Percentiles rank a stretch among this genome's conserved stretches.
Evolutionary conservation across 1,140 invertebrate genomes (phyloP).

Genomic region (Drosophila nikananu): DNA sequence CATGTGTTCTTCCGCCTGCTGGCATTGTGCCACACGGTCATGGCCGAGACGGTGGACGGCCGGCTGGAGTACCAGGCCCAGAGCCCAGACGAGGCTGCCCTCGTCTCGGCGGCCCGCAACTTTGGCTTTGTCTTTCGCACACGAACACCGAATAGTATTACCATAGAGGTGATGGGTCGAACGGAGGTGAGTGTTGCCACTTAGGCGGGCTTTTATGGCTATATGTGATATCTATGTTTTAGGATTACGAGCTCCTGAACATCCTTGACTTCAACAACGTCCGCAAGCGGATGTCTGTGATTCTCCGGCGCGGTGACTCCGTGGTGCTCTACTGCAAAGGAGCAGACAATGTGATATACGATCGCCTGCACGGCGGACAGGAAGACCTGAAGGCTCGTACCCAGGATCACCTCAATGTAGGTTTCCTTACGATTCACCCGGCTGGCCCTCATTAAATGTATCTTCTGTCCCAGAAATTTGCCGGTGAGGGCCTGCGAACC

Average conservation of each 20-base stretch:
- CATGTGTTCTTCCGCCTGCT: conserved; percentile 95
- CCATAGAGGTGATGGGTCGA: conserved; percentile 94
- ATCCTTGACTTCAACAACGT: conserved; percentile 99
- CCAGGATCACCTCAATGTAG: conserved; percentile 97
- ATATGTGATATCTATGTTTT: conserved; percentile 1
- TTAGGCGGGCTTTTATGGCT: background rate
- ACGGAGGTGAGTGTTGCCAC: conserved; percentile 88
- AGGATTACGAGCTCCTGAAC: conserved; percentile 95
- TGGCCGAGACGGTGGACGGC: conserved; percentile 96
- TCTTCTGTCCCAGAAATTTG: conserved; percentile 93
- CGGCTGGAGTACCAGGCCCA: conserved; percentile 91
- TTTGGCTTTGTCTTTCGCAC: conserved; percentile 99
- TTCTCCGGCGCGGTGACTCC: conserved; percentile 94
- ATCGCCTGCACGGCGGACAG: conserved; percentile 92
- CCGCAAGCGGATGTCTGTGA: conserved; percentile 99
- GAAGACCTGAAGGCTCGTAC: conserved; percentile 92
- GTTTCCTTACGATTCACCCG: conserved; percentile 37
- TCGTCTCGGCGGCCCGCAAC: conserved; percentile 98
- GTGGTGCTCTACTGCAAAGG: conserved; percentile 98
- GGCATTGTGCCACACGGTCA: conserved; percentile 98
- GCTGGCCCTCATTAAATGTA: background rate
- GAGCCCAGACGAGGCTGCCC: conserved; percentile 98
- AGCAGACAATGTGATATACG: conserved; percentile 99
- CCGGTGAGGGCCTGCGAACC: conserved; percentile 97
- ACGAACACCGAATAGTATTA: conserved; percentile 96